Conservation (phyloP, 2,797 vertebrate genomes). For the Cossypha heuglini region DNA sequence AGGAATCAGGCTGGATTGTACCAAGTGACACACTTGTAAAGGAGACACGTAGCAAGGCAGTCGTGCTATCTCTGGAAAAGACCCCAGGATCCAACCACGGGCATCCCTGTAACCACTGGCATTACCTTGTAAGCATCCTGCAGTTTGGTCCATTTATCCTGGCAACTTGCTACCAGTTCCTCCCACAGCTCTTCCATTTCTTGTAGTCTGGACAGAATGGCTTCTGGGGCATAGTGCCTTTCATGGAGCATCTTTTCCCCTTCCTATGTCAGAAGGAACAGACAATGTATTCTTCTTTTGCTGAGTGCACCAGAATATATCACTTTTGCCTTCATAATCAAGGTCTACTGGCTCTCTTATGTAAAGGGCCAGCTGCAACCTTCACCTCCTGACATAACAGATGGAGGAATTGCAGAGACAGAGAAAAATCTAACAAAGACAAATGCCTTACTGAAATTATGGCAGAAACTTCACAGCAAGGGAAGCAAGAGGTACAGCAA, state of each 20-base stretch:
- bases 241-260: slow-evolving; percentile 80
- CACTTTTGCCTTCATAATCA: not conserved
- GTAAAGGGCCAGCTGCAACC: not conserved
- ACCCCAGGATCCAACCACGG: not conserved
- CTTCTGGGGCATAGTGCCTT: slow-evolving; percentile 68
- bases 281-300: not conserved
- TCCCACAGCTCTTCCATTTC: slow-evolving; percentile 85
- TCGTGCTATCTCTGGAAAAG: not conserved
- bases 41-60: not conserved
- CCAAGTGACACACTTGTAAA: not conserved
- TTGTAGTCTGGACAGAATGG: slow-evolving; percentile 77
- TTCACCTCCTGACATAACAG: not conserved
- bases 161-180: slow-evolving; percentile 79
- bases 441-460: not conserved
- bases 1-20: not conserved
- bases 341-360: not conserved
- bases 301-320: not conserved
- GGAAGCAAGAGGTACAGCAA: not conserved
- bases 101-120: not conserved
- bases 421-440: not conserved
- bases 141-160: slow-evolving; percentile 79
- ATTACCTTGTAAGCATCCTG: slow-evolving; percentile 85
- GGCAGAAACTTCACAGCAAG: not conserved
- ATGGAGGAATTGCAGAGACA: not conserved
- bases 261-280: slow-evolving; percentile 73